phyloP scores from a whole-genome alignment of 2,797 vertebrate species.

The Fistularia commersonii region DNA sequence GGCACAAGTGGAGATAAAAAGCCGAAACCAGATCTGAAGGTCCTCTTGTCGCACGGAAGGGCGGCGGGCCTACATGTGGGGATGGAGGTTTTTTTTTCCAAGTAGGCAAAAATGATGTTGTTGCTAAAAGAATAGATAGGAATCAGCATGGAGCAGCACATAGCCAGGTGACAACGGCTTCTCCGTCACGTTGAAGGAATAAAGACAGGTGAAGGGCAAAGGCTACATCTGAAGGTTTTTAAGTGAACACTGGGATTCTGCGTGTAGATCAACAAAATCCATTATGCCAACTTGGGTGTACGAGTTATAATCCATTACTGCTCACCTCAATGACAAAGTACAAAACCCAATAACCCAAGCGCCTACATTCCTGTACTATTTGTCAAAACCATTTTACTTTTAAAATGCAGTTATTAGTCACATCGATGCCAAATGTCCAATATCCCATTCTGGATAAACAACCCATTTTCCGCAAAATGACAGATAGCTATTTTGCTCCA shows the following conservation, averaged over 20 bases:
- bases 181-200: constrained; percentile 1
- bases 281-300: too few relatives aligned
- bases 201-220: constrained; percentile 19
- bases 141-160: constrained; percentile 52
- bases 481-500: background rate
- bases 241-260: too few relatives aligned
- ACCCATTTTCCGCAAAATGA: background rate
- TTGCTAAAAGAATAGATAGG: constrained; percentile 44
- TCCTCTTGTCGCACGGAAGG: constrained; percentile 26
- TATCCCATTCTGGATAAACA: constrained; percentile 6
- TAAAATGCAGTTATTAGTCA: constrained; percentile 1
- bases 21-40: constrained; percentile 18
- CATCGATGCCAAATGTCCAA: background rate
- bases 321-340: too few relatives aligned
- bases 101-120: constrained; percentile 14
- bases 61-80: constrained; percentile 41
- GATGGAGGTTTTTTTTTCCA: constrained; percentile 9
- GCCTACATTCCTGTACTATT: background rate
- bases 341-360: too few relatives aligned
- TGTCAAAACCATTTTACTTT: background rate
- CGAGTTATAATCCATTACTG: too few relatives aligned
- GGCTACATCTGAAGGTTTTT: background rate
- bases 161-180: constrained; percentile 21
- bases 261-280: too few relatives aligned
- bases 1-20: constrained; percentile 35